Evolutionary conservation across 2,888 invertebrate genomes (phyloP).

Genomic region (Thymelicus sylvestris): DNA sequence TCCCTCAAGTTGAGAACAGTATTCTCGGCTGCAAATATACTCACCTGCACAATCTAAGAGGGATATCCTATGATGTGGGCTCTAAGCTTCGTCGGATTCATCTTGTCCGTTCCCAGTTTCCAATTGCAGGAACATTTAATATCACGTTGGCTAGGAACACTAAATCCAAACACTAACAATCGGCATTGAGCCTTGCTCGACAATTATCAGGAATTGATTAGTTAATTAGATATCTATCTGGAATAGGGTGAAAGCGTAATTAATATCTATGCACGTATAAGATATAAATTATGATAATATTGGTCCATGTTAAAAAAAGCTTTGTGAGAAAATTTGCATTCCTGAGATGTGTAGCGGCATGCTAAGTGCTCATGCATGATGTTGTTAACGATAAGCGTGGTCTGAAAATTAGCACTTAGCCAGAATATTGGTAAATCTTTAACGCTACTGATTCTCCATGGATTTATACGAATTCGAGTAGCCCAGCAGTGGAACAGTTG

Average conservation of each 20-base stretch:
- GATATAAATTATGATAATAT: too few species aligned
- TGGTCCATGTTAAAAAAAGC: too few species aligned
- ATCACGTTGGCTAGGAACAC: not conserved
- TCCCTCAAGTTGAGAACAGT: not conserved
- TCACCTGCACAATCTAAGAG: conserved; percentile 19
- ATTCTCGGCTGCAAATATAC: conserved; percentile 13
- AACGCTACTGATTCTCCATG: too few species aligned
- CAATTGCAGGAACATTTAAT: conserved; percentile 16
- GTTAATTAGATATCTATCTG: not conserved
- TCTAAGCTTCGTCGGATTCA: conserved; percentile 17
- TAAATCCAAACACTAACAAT: not conserved
- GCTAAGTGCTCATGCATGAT: too few species aligned
- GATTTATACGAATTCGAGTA: too few species aligned
- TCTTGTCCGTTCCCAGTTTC: conserved; percentile 11
- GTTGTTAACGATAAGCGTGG: too few species aligned
- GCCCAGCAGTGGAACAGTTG: too few species aligned
- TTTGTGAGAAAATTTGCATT: too few species aligned
- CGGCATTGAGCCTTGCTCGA: not conserved
- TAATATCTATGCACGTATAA: too few species aligned
- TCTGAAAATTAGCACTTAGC: too few species aligned
- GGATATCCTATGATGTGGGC: conserved; percentile 29
- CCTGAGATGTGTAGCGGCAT: too few species aligned
- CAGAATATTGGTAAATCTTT: too few species aligned
- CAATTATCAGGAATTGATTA: not conserved
- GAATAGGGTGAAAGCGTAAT: not conserved